Evolutionary conservation across 1,140 invertebrate species (phyloP).

Genomic region (Lepidurus couesii): DNA sequence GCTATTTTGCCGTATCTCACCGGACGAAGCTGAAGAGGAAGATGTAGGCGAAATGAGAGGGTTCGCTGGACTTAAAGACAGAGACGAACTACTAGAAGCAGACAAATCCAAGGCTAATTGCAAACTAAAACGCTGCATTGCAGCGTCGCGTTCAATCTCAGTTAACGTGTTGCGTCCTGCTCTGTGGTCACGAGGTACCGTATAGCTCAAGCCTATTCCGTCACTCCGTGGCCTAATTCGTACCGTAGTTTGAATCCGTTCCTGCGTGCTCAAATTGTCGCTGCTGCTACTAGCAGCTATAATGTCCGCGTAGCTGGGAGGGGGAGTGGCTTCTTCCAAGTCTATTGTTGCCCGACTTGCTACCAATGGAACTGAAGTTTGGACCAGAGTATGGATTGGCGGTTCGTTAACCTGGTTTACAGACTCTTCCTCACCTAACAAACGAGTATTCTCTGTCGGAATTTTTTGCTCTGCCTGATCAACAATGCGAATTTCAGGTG

Average conservation of each 20-base stretch:
- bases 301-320: conserved; percentile 32
- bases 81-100: conserved; percentile 32
- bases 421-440: background rate
- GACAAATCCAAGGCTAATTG: conserved; percentile 35
- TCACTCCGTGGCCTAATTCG: conserved; percentile 19
- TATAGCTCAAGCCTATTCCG: background rate
- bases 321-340: conserved; percentile 31
- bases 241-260: background rate
- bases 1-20: background rate
- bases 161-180: background rate
- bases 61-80: conserved; percentile 29
- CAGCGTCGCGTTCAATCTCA: conserved; percentile 16
- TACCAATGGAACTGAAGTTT: background rate
- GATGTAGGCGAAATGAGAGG: conserved; percentile 30
- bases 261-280: conserved; percentile 13
- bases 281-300: background rate
- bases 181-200: conserved; percentile 7
- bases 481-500: background rate
- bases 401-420: background rate
- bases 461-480: background rate
- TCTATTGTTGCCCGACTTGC: conserved; percentile 28
- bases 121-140: conserved; percentile 34
- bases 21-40: conserved; percentile 31
- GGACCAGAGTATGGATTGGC: background rate
- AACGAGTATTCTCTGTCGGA: background rate